Percentiles rank a stretch among this genome's conserved stretches.
These are phyloP conservation scores for Drosophila quadrilineata DNA, from an alignment of 1,140 invertebrate genomes.

Conservation along the genomic window DNA sequence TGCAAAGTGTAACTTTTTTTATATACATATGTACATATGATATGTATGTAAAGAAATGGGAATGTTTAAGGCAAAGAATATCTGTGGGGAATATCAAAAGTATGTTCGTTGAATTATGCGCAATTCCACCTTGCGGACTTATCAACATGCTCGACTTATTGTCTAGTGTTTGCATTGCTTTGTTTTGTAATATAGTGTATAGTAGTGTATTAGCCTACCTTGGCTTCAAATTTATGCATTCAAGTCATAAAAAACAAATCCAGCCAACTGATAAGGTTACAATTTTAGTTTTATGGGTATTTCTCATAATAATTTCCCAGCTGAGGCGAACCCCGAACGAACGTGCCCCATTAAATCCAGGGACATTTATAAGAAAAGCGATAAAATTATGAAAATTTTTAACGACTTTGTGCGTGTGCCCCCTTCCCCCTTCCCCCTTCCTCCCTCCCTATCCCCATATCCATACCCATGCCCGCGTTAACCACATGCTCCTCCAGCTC, in stretches of 20 bases:
- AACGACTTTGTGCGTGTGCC: conserved; percentile 42
- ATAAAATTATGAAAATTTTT: conserved; percentile 75
- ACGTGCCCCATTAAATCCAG: conserved; percentile 48
- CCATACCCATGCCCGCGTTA: neutral
- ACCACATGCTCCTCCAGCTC: neutral
- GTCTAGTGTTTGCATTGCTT: neutral
- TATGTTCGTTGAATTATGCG: conserved; percentile 1
- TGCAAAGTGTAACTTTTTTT: neutral
- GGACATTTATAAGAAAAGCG: conserved; percentile 70
- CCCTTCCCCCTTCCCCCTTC: neutral
- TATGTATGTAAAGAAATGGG: too few relatives aligned
- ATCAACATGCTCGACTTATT: conserved; percentile 32
- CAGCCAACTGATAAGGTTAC: conserved; percentile 29
- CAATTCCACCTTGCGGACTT: conserved; percentile 23
- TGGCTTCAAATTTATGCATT: conserved; percentile 65
- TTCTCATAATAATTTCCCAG: conserved; percentile 66
- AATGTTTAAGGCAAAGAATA: neutral
- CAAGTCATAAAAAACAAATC: conserved; percentile 62
- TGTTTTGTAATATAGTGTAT: too few relatives aligned
- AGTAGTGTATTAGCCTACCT: conserved; percentile 3
- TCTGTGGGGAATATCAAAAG: conserved; percentile 9
- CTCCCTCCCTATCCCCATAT: neutral
- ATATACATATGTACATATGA: conserved; percentile 1
- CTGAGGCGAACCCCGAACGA: conserved; percentile 11
- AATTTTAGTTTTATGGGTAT: conserved; percentile 62